These are phyloP conservation scores for Sarotherodon lohbergeri DNA, from an alignment of 2,113 vertebrate genomes.

Conservation along the genomic window DNA sequence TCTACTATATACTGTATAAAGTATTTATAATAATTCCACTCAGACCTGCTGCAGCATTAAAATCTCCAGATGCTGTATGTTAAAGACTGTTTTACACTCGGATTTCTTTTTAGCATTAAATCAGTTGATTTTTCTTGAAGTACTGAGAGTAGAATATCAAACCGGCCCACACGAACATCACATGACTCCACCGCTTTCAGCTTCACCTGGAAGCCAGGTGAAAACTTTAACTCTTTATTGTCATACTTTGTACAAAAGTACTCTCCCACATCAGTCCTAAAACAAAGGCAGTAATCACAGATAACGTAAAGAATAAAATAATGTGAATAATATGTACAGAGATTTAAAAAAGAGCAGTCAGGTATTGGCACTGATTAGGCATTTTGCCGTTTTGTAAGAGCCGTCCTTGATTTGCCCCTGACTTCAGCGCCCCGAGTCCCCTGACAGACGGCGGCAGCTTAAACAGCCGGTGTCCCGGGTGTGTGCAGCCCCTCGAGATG, in stretches of 20 bases:
- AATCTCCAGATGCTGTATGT: rapidly evolving
- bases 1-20: rapidly evolving
- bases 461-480: background rate
- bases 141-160: rapidly evolving
- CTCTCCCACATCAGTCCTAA: rapidly evolving
- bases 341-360: rapidly evolving
- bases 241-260: background rate
- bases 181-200: background rate
- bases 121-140: background rate
- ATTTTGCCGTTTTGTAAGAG: rapidly evolving
- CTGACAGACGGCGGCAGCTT: background rate
- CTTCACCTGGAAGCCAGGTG: background rate
- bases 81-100: rapidly evolving
- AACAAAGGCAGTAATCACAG: background rate
- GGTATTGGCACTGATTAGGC: background rate
- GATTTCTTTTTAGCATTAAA: background rate
- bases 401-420: background rate
- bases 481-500: background rate
- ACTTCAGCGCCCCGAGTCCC: background rate
- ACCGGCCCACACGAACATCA: rapidly evolving
- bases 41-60: background rate
- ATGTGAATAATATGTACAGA: background rate
- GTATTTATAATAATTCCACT: background rate
- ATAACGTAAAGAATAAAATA: rapidly evolving
- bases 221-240: background rate